A percentile compares a stretch with the other conserved stretches of the same genome.
phyloP scores from a whole-genome alignment of 2,797 vertebrate genomes.

The Coracias cyanogaster region DNA sequence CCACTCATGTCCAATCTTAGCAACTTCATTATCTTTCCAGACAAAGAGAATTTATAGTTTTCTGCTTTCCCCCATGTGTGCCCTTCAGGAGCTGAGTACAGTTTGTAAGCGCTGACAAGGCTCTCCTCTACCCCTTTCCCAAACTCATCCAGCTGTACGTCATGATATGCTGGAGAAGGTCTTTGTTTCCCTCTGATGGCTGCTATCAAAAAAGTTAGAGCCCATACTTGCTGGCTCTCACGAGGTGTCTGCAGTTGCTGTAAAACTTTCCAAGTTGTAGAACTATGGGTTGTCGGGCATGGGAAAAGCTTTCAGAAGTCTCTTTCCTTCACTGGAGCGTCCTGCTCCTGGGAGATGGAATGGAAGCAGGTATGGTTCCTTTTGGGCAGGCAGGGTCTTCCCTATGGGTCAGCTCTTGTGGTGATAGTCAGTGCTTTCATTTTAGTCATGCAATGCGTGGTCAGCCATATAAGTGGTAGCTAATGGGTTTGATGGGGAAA shows the following conservation, averaged over 20 bases:
- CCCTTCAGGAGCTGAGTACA: background rate
- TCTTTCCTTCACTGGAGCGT: background rate
- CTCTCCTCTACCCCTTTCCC: background rate
- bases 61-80: background rate
- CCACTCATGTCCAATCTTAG: background rate
- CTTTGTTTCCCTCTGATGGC: background rate
- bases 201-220: background rate
- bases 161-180: background rate
- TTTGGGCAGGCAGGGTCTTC: background rate
- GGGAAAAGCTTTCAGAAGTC: background rate
- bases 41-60: background rate
- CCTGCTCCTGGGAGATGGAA: background rate
- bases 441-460: rapidly evolving
- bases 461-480: background rate
- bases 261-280: background rate
- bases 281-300: background rate
- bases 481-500: background rate
- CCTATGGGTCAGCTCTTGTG: background rate
- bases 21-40: background rate
- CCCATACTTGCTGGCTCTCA: background rate
- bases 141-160: background rate
- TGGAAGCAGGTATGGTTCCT: background rate
- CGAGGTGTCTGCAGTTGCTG: background rate
- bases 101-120: background rate
- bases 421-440: background rate